Conservation (phyloP, 2,113 vertebrate genomes). For the Platysteira castanea region DNA sequence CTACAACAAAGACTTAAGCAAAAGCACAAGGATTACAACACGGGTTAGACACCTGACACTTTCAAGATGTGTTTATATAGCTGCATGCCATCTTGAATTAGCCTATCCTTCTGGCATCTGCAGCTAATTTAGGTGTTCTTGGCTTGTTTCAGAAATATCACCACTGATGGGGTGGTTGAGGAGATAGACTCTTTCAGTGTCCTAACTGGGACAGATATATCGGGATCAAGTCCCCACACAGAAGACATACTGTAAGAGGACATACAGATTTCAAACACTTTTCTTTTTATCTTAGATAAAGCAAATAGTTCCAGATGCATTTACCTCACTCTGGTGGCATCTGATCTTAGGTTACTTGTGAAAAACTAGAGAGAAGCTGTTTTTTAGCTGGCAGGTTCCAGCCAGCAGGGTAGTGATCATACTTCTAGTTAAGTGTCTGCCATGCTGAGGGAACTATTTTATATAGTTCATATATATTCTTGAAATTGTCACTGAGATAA, state of each 20-base stretch:
- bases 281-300: neutral
- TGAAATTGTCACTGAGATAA: neutral
- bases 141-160: neutral
- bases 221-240: neutral
- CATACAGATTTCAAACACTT: neutral
- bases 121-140: neutral
- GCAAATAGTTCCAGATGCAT: neutral
- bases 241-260: neutral
- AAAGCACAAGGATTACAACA: neutral
- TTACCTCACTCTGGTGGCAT: neutral
- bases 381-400: neutral
- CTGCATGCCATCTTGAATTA: neutral
- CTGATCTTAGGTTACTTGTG: neutral
- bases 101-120: neutral
- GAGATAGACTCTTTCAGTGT: neutral
- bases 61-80: neutral
- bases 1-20: neutral
- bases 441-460: neutral
- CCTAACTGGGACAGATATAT: neutral
- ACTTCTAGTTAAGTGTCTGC: neutral
- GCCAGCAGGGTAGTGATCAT: neutral
- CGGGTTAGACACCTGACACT: neutral
- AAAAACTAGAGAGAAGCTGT: neutral
- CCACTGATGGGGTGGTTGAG: neutral
- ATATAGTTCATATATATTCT: neutral